Evolutionary conservation across 2,113 vertebrate species (phyloP), one percentile per base, ranked within the genome.

Genomic region (Cyphomyrus plagiostoma): DNA sequence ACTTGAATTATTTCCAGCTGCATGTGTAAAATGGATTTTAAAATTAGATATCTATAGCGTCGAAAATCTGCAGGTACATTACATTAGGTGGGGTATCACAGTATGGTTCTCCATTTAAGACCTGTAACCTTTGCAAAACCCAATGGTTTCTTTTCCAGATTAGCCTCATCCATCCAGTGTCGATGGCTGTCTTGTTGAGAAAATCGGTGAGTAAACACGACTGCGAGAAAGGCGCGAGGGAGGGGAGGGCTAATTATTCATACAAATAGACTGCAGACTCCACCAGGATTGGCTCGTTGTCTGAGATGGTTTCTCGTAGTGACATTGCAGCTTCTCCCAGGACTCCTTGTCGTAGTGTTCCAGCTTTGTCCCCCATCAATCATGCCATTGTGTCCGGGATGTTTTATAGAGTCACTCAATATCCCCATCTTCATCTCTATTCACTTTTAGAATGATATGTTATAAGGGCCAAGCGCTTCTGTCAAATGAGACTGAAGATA

Each of bases 101-200:
- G 96, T 95, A 96, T 88, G 87, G 91, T 87, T 94, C 96, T 96
- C 95, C 95, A 96, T 97, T 96, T 97, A 96, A 93, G 96, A 96
- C 96, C 96, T 95, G 95, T 97, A 97, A 96, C 96, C 95, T 97
- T 95, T 96, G 96, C 95, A 97, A 98, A 98, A 96, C 80, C 97
- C 95, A 96, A 95, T 95, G 96, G 96, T 96, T 93, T 97, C 97
- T 96, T 94, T 95, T 95, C 95, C 96, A 98, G 97, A 98, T 98
- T 97, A 98, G 97, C 97, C 97, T 97, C 97, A 98, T 99, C 97
- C 97, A 97, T 98, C 97, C 97, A 96, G 96, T 97, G 97, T 98
- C 97, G 97, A 97, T 96, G 97, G 97, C 96, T 97, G 97, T 97
- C 97, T 97, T 98, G 97, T 98, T 97, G 97, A 98, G 96, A 98